A percentile compares a stretch with the other conserved stretches of the same genome.
Evolutionary conservation across 2,888 invertebrate species (phyloP).

Genomic region (Sepioteuthis lessoniana): DNA sequence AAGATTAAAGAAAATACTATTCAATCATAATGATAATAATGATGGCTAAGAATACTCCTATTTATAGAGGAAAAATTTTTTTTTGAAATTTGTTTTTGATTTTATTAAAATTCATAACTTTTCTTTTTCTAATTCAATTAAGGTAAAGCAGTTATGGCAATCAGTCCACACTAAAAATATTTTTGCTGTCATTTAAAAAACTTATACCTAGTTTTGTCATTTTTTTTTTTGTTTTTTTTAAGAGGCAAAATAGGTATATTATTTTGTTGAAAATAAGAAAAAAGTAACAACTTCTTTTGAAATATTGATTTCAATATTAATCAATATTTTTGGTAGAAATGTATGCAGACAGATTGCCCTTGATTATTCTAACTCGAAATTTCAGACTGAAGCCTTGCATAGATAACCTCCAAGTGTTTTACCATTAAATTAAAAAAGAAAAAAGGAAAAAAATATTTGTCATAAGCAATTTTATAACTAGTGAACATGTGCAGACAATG

Average conservation of each 20-base stretch:
- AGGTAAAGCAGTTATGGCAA: no score
- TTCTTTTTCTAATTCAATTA: no score
- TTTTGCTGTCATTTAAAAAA: no score
- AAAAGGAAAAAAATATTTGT: not conserved
- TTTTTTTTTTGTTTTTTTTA: not conserved
- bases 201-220: no score
- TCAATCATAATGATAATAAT: no score
- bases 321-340: not conserved
- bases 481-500: constrained; percentile 14
- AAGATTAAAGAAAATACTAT: no score
- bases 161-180: no score
- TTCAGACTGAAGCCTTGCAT: constrained; percentile 33
- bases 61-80: no score
- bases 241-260: not conserved
- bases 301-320: constrained; percentile 2
- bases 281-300: not conserved
- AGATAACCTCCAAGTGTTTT: constrained; percentile 33
- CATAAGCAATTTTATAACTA: not conserved
- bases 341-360: not conserved
- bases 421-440: not conserved
- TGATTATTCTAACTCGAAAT: not conserved
- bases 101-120: no score
- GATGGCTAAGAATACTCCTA: no score
- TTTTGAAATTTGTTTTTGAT: no score
- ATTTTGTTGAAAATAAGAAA: not conserved